Percentiles rank a stretch among this genome's conserved stretches.
phyloP scores from a whole-genome alignment of 2,113 vertebrate genomes.

The Dicentrarchus labrax region DNA sequence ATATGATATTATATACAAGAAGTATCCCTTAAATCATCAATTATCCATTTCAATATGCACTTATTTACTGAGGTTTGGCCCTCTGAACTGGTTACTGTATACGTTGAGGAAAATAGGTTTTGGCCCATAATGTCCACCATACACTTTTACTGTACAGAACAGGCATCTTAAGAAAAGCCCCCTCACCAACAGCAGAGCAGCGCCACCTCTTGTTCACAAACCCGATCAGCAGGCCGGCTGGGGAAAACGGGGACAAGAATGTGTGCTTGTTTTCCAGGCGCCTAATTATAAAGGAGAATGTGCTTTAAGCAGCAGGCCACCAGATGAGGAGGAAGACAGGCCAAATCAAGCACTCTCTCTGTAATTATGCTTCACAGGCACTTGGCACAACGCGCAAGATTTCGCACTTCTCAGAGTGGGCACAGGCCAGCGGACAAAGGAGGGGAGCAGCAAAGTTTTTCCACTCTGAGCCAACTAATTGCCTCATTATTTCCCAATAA shows the following conservation, averaged over 20 bases:
- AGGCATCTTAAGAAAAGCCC: not conserved
- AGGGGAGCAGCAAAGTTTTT: slow-evolving; percentile 72
- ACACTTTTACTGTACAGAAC: not conserved
- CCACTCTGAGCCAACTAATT: slow-evolving; percentile 82
- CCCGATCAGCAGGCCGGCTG: slow-evolving; percentile 39
- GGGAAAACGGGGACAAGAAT: slow-evolving; percentile 61
- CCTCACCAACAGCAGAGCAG: slow-evolving; percentile 59
- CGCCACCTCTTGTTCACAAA: slow-evolving; percentile 74
- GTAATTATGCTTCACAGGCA: slow-evolving; percentile 85
- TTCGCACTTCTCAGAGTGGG: slow-evolving; percentile 82
- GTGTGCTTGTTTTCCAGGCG: slow-evolving; percentile 79
- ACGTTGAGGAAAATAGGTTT: not conserved
- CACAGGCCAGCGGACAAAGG: slow-evolving; percentile 68
- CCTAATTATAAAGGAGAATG: slow-evolving; percentile 85
- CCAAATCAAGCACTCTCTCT: slow-evolving; percentile 84
- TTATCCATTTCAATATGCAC: not conserved
- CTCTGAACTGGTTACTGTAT: not conserved
- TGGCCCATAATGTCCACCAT: not conserved
- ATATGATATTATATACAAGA: not conserved
- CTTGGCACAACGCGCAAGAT: slow-evolving; percentile 79
- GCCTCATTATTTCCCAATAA: slow-evolving; percentile 86
- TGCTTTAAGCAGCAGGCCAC: slow-evolving; percentile 84
- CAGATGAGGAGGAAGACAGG: slow-evolving; percentile 87
- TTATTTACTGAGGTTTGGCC: not conserved
- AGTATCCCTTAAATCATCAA: not conserved